phyloP scores from a whole-genome alignment of 2,888 invertebrate genomes.

The Nomada fabriciana region DNA sequence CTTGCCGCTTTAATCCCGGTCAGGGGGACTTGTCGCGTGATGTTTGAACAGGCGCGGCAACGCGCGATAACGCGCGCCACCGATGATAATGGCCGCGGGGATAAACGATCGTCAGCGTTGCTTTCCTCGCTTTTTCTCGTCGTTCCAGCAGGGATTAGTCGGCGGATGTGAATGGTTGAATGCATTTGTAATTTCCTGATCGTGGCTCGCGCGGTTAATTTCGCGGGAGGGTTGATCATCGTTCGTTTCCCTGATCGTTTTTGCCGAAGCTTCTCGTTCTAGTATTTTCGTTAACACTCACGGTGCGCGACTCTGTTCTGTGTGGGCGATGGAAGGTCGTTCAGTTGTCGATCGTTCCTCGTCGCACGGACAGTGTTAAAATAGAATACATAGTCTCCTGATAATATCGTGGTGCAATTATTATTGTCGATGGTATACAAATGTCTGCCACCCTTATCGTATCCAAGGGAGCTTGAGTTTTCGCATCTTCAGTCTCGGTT shows the following conservation, averaged over 20 bases:
- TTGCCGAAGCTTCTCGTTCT: too few species aligned
- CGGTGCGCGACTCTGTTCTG: too few species aligned
- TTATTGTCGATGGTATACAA: too few species aligned
- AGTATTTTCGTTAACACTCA: too few species aligned
- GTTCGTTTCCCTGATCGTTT: neutral
- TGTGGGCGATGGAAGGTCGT: neutral
- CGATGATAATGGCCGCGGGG: conserved; percentile 13
- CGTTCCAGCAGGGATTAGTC: neutral
- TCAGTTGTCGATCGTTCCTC: too few species aligned
- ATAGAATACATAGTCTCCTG: too few species aligned
- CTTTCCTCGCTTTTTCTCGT: conserved; percentile 8
- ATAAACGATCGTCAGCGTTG: conserved; percentile 19
- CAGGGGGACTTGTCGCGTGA: conserved; percentile 25
- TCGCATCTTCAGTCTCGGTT: neutral
- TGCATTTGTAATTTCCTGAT: neutral
- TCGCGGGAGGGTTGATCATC: neutral
- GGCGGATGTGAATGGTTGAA: neutral
- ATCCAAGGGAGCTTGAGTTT: too few species aligned
- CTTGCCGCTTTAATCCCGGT: conserved; percentile 61
- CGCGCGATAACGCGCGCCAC: conserved; percentile 8
- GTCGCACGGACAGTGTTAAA: too few species aligned
- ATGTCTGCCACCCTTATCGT: too few species aligned
- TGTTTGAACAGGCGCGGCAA: conserved; percentile 47
- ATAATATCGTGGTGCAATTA: too few species aligned
- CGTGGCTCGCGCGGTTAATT: neutral